Conservation (phyloP, 2,888 invertebrate species). For the Orchesellides sinensis region DNA sequence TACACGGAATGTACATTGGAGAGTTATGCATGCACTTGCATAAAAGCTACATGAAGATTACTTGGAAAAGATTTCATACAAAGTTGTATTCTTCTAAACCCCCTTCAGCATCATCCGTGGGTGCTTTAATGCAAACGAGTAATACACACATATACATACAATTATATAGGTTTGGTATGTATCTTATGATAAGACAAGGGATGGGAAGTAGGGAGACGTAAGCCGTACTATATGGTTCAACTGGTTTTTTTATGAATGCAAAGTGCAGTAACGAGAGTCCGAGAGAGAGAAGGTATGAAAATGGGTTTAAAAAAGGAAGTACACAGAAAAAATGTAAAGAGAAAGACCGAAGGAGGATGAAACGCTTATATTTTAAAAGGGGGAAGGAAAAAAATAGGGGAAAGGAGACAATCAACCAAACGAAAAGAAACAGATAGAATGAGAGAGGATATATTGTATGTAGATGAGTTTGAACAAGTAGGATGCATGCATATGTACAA, state of each 20-base stretch:
- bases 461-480: slow-evolving; percentile 37
- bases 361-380: not conserved
- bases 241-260: not conserved
- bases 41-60: not conserved
- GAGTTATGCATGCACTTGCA: slow-evolving; percentile 24
- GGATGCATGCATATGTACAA: slow-evolving; percentile 29
- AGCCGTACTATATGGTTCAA: not conserved
- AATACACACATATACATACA: slow-evolving; percentile 1
- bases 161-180: not conserved
- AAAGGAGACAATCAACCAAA: slow-evolving; percentile 56
- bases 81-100: slow-evolving; percentile 52
- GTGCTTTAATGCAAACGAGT: slow-evolving; percentile 22
- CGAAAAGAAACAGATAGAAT: slow-evolving; percentile 43
- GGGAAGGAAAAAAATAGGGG: slow-evolving; percentile 31
- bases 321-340: not conserved
- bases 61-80: slow-evolving; percentile 24
- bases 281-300: slow-evolving; percentile 46
- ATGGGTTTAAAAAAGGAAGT: slow-evolving; percentile 10
- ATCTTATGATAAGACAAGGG: not conserved
- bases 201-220: not conserved
- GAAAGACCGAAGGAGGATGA: slow-evolving; percentile 28
- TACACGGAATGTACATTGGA: not conserved
- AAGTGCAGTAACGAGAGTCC: not conserved
- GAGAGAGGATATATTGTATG: slow-evolving; percentile 51
- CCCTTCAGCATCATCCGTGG: slow-evolving; percentile 35